Conservation (phyloP, 1,140 invertebrate genomes). For the Eupristina koningsbergeri region DNA sequence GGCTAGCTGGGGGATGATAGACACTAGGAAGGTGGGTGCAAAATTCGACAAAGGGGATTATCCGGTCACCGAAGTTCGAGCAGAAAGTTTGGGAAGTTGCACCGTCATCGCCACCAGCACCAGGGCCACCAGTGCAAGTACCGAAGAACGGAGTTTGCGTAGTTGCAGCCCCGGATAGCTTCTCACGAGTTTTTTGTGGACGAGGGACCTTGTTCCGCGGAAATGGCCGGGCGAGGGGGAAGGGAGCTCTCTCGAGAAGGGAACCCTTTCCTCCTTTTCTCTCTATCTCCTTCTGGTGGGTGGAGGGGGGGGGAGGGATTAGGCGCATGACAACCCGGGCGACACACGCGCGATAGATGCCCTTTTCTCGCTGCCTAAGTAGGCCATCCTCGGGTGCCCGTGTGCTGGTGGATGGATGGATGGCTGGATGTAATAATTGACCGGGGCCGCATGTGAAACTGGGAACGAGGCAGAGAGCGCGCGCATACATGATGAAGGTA, state of each 20-base stretch:
- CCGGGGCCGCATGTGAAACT: constrained; percentile 13
- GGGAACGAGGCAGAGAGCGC: neutral
- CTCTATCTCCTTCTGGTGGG: constrained; percentile 61
- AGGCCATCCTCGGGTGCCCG: constrained; percentile 67
- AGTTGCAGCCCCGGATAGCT: constrained; percentile 47
- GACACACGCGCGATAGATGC: constrained; percentile 57
- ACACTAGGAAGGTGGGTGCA: no score
- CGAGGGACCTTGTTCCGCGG: constrained; percentile 56
- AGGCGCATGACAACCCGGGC: constrained; percentile 45
- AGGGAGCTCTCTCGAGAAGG: no score
- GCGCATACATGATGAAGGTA: constrained; percentile 48
- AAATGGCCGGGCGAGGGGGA: constrained; percentile 57
- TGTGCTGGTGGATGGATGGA: no score
- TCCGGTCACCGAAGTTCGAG: no score
- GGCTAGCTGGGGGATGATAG: no score
- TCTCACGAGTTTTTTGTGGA: constrained; percentile 63
- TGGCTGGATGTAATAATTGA: constrained; percentile 15
- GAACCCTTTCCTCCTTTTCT: constrained; percentile 25
- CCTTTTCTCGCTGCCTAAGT: constrained; percentile 68
- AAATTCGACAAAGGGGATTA: no score
- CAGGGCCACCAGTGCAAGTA: no score
- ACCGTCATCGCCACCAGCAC: no score
- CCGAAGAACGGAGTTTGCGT: no score
- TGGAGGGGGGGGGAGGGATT: constrained; percentile 57
- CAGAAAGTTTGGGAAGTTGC: no score